Evolutionary conservation across 1,140 invertebrate species (phyloP).

Genomic region (Megalopta genalis): DNA sequence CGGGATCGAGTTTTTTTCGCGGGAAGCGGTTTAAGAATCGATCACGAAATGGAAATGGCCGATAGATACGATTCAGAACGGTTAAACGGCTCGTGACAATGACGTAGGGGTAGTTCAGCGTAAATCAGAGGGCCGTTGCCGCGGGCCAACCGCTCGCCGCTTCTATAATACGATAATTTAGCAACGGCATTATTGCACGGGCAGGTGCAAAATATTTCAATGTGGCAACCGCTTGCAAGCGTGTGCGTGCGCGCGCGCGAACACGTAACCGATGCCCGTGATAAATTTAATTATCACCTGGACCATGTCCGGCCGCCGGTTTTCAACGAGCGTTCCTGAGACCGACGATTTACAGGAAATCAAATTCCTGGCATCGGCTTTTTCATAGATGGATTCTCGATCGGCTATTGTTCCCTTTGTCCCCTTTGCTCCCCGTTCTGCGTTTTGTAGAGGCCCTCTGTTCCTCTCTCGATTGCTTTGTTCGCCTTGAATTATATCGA

Average conservation of each 20-base stretch:
- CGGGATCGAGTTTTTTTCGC: conserved; percentile 18
- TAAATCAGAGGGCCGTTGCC: conserved; percentile 53
- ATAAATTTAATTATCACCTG: conserved; percentile 66
- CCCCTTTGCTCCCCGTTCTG: background rate
- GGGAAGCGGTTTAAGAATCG: conserved; percentile 28
- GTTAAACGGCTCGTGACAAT: conserved; percentile 63
- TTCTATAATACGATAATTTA: conserved; percentile 65
- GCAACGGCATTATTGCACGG: conserved; percentile 56
- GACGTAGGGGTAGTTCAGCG: conserved; percentile 49
- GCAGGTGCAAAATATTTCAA: conserved; percentile 69
- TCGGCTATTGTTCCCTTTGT: background rate
- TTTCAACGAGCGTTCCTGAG: background rate
- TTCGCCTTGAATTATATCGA: background rate
- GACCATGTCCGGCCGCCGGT: background rate
- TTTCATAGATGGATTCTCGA: conserved; percentile 1
- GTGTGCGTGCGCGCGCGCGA: conserved; percentile 31
- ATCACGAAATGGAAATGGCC: conserved; percentile 47
- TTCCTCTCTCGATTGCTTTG: background rate
- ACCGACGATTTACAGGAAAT: background rate
- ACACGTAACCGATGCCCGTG: conserved; percentile 47
- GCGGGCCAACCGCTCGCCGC: conserved; percentile 1
- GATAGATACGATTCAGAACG: conserved; percentile 38
- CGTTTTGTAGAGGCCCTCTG: background rate
- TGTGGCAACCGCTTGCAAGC: conserved; percentile 1
- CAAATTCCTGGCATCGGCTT: background rate